These are phyloP conservation scores for Sminthurinus aureus DNA, from an alignment of 2,888 invertebrate genomes.

Conservation along the genomic window DNA sequence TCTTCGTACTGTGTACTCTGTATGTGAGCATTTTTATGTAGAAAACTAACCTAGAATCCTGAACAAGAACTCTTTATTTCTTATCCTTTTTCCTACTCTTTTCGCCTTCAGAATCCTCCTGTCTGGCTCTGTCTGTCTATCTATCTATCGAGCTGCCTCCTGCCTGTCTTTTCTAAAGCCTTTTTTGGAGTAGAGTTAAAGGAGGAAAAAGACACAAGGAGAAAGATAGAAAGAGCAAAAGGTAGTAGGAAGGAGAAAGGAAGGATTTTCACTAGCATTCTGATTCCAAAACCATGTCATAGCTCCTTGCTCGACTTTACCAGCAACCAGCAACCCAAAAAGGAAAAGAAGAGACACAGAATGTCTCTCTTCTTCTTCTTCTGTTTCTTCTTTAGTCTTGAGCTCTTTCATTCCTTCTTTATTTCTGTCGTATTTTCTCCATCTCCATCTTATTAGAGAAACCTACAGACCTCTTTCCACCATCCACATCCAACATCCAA, in stretches of 20 bases:
- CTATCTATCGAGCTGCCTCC: too few species aligned
- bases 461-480: neutral
- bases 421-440: neutral
- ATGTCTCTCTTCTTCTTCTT: conserved; percentile 4
- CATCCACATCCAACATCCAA: neutral
- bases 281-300: conserved; percentile 2
- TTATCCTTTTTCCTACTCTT: neutral
- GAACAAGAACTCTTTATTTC: neutral
- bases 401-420: neutral
- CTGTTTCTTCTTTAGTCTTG: neutral
- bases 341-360: neutral
- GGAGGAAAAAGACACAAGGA: neutral
- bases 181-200: neutral
- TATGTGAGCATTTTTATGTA: neutral
- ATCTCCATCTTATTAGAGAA: conserved; percentile 5
- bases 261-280: neutral
- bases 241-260: neutral
- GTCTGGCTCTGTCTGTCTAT: neutral
- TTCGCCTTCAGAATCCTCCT: neutral
- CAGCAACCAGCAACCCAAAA: neutral
- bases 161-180: neutral
- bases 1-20: neutral
- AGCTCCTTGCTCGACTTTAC: neutral
- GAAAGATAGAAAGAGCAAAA: too few species aligned
- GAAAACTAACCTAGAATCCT: neutral